phyloP scores from a whole-genome alignment of 1,140 invertebrate species.

The Geopemphigus sp. region DNA sequence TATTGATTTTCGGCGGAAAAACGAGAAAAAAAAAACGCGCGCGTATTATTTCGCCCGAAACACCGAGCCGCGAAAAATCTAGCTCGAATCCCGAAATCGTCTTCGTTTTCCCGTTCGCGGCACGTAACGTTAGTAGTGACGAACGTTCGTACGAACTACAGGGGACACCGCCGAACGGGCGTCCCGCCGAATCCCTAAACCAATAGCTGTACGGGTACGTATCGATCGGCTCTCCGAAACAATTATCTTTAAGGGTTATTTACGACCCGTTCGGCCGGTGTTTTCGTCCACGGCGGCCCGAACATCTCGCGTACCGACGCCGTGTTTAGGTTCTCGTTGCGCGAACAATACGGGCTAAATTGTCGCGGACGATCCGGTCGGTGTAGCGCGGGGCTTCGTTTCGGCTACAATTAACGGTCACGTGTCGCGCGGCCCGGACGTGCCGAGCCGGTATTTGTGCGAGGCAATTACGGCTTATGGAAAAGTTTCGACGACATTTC shows the following conservation, averaged over 20 bases:
- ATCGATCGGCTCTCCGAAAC: constrained; percentile 16
- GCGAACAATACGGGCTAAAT: constrained; percentile 23
- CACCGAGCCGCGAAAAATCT: neutral
- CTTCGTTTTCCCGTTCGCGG: neutral
- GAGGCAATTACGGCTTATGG: neutral
- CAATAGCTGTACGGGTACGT: neutral
- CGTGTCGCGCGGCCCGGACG: too few species aligned
- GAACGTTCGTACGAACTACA: neutral
- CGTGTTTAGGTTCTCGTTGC: neutral
- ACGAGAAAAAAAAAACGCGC: too few species aligned
- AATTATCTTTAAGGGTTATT: constrained; percentile 24
- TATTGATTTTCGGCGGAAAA: neutral
- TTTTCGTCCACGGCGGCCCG: neutral
- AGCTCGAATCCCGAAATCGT: neutral
- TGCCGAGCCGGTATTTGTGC: too few species aligned
- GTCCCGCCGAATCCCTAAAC: constrained; percentile 9
- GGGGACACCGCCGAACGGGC: too few species aligned
- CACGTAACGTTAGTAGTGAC: neutral
- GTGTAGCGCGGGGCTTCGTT: too few species aligned
- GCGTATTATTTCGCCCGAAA: too few species aligned
- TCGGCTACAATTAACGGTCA: too few species aligned
- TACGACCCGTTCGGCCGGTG: neutral
- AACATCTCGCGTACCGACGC: neutral
- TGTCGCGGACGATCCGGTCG: too few species aligned
- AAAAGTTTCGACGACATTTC: too few species aligned